Base-by-base conservation (phyloP, 1,140 invertebrate genomes). In the Lucilia sericata region DNA sequence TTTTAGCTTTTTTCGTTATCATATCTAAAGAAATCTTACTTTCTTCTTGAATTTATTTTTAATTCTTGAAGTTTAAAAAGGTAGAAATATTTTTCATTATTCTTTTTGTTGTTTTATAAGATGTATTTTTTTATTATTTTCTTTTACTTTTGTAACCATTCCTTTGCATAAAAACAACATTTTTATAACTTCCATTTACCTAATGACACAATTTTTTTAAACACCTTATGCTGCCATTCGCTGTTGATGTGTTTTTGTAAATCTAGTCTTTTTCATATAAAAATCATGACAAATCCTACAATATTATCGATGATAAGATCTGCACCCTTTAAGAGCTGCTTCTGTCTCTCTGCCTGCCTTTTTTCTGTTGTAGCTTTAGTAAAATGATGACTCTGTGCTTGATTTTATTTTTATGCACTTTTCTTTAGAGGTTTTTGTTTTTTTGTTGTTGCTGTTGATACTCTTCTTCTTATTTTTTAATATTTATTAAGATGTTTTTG, bases 181-280 rank as follows among this genome's bases (percentile, higher is more conserved):
- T 65, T 70, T 70, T 70, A 21, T 70, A 70, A 70, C 76, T 25
- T 51, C 42, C 76, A 80, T 80, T 80, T 80, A 49, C 76, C 76
- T 80, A 80, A 80, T 80, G 76, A 80, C 76, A 80, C 76, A 49
- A 80, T 80, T 80, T 80, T 80, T 80, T 47, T 80, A 78, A 80
- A 80, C 76, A 80, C 47, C 76, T 80, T 49, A 80, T 12, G 75
- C n/a, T 76, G 74, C 34, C 36, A 14, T 5, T 76, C 25, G 74
- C 13, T 19, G 34, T 76, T 76, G 74, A 42, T 42, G 34, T 36
- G 74, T 76, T 76, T 36, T 42, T 36, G n/a, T 42, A 76, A 36
- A 80, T 21, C 34, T 47, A 47, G 75, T 78, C n/a, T 80, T 13
- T 80, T 21, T 25, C 47, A 51, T 49, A 49, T 49, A 80, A 80